Conservation (phyloP, 2,888 invertebrate species). For the Esperia sulphurella region DNA sequence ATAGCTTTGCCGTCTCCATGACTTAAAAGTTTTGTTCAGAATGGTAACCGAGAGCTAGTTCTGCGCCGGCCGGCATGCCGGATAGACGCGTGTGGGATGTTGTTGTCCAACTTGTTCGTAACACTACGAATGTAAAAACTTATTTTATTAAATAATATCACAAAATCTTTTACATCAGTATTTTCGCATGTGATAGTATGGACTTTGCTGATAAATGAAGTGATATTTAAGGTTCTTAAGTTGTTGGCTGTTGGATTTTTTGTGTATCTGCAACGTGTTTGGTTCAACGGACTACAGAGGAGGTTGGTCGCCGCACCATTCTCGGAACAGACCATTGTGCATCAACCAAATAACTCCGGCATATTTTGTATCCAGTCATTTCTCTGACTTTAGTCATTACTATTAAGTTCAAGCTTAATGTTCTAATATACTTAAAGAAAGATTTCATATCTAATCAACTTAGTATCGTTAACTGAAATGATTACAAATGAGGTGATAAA, state of each 20-base stretch:
- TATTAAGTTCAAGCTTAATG: neutral
- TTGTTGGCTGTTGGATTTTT: conserved; percentile 67
- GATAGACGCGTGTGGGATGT: conserved; percentile 49
- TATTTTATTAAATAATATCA: conserved; percentile 41
- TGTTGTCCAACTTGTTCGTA: conserved; percentile 63
- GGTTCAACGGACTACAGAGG: conserved; percentile 76
- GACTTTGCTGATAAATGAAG: conserved; percentile 39
- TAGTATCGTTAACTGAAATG: too few relatives aligned
- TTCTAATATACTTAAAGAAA: too few relatives aligned
- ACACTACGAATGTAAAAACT: conserved; percentile 61
- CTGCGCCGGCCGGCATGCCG: conserved; percentile 70
- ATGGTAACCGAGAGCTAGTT: conserved; percentile 68
- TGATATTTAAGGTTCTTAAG: conserved; percentile 38
- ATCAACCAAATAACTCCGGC: conserved; percentile 56
- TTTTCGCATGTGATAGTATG: conserved; percentile 29
- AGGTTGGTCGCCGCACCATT: conserved; percentile 69
- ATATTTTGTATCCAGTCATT: conserved; percentile 32
- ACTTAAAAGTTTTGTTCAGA: conserved; percentile 77
- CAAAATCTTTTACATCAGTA: conserved; percentile 29
- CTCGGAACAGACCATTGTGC: conserved; percentile 58
- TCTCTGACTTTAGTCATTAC: neutral
- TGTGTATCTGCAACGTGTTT: conserved; percentile 77
- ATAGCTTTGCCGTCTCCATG: conserved; percentile 79
- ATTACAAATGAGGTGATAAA: too few relatives aligned
- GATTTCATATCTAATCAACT: too few relatives aligned